A percentile compares a stretch with the other conserved stretches of the same genome.
These are phyloP conservation scores for Molorchus minor DNA, from an alignment of 2,888 invertebrate genomes.

Conservation along the genomic window DNA sequence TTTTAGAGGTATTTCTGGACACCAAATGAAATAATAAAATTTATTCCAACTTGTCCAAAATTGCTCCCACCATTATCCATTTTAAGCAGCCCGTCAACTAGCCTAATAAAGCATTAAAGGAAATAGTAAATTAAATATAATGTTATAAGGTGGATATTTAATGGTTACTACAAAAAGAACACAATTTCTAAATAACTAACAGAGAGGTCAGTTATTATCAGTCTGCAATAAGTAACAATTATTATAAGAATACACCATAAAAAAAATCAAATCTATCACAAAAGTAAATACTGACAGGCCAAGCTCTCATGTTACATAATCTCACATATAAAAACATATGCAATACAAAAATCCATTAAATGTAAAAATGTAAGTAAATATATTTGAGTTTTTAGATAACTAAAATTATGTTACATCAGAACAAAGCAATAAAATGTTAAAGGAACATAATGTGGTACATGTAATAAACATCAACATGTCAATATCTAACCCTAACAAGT, in stretches of 20 bases:
- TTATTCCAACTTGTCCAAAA: conserved; percentile 2
- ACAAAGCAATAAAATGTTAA: conserved; percentile 3
- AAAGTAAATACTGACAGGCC: conserved; percentile 26
- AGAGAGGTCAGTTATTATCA: conserved; percentile 18
- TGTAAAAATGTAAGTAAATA: not conserved
- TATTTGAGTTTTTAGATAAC: too few relatives aligned
- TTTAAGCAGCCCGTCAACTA: not conserved
- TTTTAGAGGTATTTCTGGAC: too few relatives aligned
- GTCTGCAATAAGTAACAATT: conserved; percentile 16
- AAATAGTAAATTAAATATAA: conserved; percentile 17
- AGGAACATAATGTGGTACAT: conserved; percentile 21
- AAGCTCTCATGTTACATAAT: conserved; percentile 13
- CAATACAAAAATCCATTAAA: not conserved
- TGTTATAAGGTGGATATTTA: conserved; percentile 13
- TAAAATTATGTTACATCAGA: conserved; percentile 5
- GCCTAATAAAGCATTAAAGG: too few relatives aligned
- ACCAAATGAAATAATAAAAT: too few relatives aligned
- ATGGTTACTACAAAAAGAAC: conserved; percentile 23
- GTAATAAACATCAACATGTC: conserved; percentile 15
- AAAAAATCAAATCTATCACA: conserved; percentile 26
- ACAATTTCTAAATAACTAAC: conserved; percentile 24
- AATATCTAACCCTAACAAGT: conserved; percentile 12
- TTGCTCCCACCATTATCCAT: not conserved
- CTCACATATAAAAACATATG: not conserved
- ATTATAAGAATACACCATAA: conserved; percentile 12